Conservation (phyloP, 2,113 vertebrate genomes). For the Phrynocephalus versicolor region DNA sequence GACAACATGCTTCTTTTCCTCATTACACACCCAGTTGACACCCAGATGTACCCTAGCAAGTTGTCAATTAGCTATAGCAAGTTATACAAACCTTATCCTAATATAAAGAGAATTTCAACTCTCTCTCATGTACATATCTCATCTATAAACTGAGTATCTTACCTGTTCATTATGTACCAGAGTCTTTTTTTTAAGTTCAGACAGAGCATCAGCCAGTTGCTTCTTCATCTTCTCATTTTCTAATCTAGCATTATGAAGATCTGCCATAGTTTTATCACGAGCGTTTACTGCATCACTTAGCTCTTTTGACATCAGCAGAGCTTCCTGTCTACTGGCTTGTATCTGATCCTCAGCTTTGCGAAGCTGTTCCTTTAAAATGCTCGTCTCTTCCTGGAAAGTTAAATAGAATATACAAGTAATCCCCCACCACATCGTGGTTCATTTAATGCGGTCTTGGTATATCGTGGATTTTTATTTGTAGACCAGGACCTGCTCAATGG, state of each 20-base stretch:
- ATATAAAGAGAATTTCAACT: neutral
- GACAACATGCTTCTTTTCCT: no score
- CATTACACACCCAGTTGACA: no score
- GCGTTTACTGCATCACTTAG: constrained; percentile 90
- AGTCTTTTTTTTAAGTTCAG: constrained; percentile 79
- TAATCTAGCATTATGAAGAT: constrained; percentile 88
- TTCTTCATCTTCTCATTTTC: constrained; percentile 83
- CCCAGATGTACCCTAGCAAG: no score
- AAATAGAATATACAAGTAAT: neutral
- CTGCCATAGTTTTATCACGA: constrained; percentile 91
- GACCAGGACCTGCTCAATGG: no score
- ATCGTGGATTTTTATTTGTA: no score
- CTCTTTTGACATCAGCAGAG: constrained; percentile 86
- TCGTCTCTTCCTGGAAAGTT: constrained; percentile 82
- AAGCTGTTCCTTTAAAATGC: constrained; percentile 87
- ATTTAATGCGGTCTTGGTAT: no score
- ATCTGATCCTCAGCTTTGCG: constrained; percentile 94
- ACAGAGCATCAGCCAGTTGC: constrained; percentile 81
- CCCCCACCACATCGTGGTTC: no score
- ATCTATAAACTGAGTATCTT: constrained; percentile 24
- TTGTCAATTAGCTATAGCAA: no score
- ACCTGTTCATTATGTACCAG: constrained; percentile 82
- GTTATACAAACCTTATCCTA: no score
- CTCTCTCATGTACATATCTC: neutral
- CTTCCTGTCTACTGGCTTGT: constrained; percentile 90